These are phyloP conservation scores for Notarius lentiginosus DNA, from an alignment of 2,113 vertebrate species.

Conservation along the genomic window DNA sequence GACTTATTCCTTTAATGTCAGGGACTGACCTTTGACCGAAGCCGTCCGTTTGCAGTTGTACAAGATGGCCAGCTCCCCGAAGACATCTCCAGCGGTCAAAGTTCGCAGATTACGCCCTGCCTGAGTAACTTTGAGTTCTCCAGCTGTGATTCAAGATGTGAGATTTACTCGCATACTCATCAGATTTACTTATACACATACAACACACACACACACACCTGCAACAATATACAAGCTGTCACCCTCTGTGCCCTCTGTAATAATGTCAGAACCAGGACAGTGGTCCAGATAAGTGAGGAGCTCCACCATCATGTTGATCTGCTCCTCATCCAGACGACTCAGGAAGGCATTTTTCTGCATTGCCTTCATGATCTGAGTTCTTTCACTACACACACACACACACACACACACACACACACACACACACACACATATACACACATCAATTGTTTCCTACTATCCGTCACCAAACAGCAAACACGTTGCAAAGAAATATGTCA, in stretches of 20 bases:
- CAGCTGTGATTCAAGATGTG: constrained; percentile 57
- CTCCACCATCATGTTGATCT: constrained; percentile 75
- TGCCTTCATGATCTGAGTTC: constrained; percentile 68
- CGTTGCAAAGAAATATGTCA: background rate
- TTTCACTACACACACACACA: constrained; percentile 67
- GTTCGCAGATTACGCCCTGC: constrained; percentile 66
- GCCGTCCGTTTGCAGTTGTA: constrained; percentile 81
- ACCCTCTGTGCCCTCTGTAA: constrained; percentile 76
- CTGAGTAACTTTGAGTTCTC: constrained; percentile 74
- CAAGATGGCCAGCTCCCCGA: constrained; percentile 78
- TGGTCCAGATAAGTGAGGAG: constrained; percentile 56
- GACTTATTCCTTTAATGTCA: background rate
- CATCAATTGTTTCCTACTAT: background rate
- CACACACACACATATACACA: background rate
- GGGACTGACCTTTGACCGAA: constrained; percentile 72
- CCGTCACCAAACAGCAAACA: background rate
- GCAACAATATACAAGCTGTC: constrained; percentile 80
- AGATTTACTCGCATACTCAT: background rate
- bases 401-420: constrained; percentile 11
- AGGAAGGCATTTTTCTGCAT: constrained; percentile 77
- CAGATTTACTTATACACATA: background rate
- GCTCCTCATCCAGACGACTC: constrained; percentile 77
- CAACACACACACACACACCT: constrained; percentile 43
- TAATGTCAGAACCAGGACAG: constrained; percentile 63
- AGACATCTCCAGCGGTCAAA: constrained; percentile 74